Percentiles rank a stretch among this genome's conserved stretches.
Conservation (phyloP, 1,140 invertebrate genomes). For the Drosophila pandora region DNA sequence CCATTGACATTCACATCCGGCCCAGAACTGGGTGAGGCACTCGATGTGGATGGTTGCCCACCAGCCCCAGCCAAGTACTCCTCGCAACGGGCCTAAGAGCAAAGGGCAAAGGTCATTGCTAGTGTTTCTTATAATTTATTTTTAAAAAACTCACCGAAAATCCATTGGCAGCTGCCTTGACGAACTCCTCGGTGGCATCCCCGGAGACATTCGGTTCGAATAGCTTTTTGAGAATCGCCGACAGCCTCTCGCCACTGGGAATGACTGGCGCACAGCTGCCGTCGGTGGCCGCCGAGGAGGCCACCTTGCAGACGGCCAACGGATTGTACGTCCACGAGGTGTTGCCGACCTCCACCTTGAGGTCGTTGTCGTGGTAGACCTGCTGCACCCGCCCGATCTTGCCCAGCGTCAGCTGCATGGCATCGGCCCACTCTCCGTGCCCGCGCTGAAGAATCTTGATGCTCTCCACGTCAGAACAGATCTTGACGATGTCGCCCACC, state of each 20-base stretch:
- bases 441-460: constrained; percentile 96
- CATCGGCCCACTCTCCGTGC: constrained; percentile 98
- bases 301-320: constrained; percentile 96
- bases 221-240: constrained; percentile 96
- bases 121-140: too few relatives aligned
- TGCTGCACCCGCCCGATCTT: constrained; percentile 98
- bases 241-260: constrained; percentile 90
- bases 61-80: constrained; percentile 92
- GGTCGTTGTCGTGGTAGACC: constrained; percentile 98
- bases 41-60: constrained; percentile 84
- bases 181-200: constrained; percentile 98
- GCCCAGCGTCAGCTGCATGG: constrained; percentile 97
- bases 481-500: constrained; percentile 97
- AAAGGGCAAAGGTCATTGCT: neutral
- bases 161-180: constrained; percentile 98
- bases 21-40: constrained; percentile 79
- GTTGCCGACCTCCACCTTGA: constrained; percentile 98
- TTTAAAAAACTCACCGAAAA: constrained; percentile 86
- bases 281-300: constrained; percentile 65
- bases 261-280: constrained; percentile 81
- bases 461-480: constrained; percentile 95
- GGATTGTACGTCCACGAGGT: constrained; percentile 99
- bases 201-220: constrained; percentile 98
- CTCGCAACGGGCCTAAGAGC: constrained; percentile 89
- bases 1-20: constrained; percentile 93